Percentiles rank a stretch among this genome's conserved stretches.
Evolutionary conservation across 2,888 invertebrate species (phyloP).

Genomic region (Gryllus longicercus): DNA sequence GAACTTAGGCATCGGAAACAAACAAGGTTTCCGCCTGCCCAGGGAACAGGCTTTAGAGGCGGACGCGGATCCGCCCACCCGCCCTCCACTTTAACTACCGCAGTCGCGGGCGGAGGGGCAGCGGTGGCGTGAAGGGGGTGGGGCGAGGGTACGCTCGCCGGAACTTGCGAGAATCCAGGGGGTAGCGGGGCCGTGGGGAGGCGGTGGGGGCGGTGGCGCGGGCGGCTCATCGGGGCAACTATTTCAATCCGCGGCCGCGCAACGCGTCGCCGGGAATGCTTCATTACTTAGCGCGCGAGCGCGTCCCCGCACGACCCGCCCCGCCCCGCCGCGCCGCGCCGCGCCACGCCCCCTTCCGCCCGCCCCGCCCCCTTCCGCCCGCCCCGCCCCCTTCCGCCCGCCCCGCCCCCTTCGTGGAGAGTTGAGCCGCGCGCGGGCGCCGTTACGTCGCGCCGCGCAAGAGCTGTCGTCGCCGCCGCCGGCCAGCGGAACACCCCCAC

Average conservation of each 20-base stretch:
- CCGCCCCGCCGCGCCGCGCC: background rate
- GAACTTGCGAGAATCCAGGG: no score
- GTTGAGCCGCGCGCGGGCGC: background rate
- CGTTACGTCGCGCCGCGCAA: background rate
- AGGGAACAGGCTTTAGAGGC: no score
- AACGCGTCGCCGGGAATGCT: constrained; percentile 1
- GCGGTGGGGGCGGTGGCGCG: background rate
- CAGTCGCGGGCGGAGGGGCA: no score
- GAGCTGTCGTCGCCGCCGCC: background rate
- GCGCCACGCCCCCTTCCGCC: background rate
- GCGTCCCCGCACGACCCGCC: background rate
- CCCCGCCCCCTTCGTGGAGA: background rate
- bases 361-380: background rate
- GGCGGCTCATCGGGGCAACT: constrained; percentile 3
- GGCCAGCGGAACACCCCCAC: background rate
- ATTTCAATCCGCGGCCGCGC: background rate
- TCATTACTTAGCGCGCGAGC: background rate
- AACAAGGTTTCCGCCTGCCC: no score
- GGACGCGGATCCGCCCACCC: no score
- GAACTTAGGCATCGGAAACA: no score
- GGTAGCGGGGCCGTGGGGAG: background rate
- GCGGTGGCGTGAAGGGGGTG: no score
- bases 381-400: no score
- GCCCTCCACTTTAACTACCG: no score
- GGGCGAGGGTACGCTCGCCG: no score